Evolutionary conservation across 2,113 vertebrate genomes (phyloP).

Genomic region (Anoplopoma fimbria): DNA sequence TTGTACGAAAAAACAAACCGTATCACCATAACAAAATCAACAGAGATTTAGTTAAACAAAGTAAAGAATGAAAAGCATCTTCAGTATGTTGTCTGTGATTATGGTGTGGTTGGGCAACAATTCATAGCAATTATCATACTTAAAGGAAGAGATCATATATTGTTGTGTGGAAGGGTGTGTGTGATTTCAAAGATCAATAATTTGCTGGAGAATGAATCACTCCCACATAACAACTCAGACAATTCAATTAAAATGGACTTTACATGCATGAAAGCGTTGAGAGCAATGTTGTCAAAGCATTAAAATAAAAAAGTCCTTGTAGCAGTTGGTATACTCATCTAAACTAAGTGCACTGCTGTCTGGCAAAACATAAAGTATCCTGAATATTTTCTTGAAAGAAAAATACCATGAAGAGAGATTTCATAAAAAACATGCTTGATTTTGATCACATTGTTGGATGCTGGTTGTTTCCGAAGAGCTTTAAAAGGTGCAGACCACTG

Average conservation of each 20-base stretch:
- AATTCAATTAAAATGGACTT: neutral
- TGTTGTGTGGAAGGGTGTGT: too few relatives aligned
- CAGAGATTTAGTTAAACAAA: neutral
- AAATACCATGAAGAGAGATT: neutral
- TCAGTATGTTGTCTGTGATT: neutral
- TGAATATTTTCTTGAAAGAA: too few relatives aligned
- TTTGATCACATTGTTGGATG: neutral
- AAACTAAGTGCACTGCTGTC: too few relatives aligned
- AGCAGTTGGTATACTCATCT: neutral
- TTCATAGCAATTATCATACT: neutral
- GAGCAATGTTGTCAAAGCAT: neutral
- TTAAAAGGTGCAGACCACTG: neutral
- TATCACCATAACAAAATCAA: neutral
- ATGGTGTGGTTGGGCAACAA: too few relatives aligned
- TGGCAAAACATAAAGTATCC: too few relatives aligned
- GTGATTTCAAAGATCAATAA: too few relatives aligned
- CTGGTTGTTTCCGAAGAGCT: neutral
- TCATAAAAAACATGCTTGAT: neutral
- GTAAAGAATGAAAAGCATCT: neutral
- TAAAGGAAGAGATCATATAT: too few relatives aligned
- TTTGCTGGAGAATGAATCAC: too few relatives aligned
- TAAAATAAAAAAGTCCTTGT: neutral
- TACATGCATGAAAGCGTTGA: neutral
- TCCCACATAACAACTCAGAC: too few relatives aligned
- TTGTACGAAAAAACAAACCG: neutral